Evolutionary conservation across 2,888 invertebrate species (phyloP).

Genomic region (Pristionchus entomophagus): DNA sequence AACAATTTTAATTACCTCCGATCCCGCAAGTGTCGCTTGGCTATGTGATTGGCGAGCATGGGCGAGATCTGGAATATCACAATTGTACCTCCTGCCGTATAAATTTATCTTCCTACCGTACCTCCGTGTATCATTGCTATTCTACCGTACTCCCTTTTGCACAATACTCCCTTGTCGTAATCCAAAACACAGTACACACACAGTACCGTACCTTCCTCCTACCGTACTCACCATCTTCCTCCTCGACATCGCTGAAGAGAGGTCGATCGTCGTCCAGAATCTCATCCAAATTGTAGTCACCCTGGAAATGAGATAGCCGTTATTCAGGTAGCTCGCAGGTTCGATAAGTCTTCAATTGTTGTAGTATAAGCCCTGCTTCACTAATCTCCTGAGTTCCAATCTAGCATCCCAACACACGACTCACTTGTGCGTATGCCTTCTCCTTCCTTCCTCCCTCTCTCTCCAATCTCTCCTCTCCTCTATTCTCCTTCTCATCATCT

Average conservation of each 20-base stretch:
- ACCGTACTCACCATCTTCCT: slow-evolving; percentile 4
- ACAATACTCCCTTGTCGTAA: not conserved
- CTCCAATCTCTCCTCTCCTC: not conserved
- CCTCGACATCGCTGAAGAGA: not conserved
- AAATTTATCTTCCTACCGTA: too few species aligned
- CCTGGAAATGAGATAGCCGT: not conserved
- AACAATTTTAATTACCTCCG: too few species aligned
- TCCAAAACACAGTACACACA: not conserved
- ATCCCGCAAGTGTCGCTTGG: not conserved
- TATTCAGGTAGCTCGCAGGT: too few species aligned
- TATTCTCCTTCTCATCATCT: slow-evolving; percentile 24
- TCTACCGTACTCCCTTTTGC: not conserved
- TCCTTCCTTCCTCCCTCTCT: not conserved
- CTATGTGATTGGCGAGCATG: not conserved
- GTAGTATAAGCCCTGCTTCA: too few species aligned
- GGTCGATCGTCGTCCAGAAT: slow-evolving; percentile 7
- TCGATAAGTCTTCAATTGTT: not conserved
- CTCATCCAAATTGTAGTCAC: not conserved
- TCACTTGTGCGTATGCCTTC: not conserved
- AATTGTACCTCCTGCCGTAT: too few species aligned
- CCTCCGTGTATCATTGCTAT: not conserved
- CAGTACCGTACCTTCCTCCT: too few species aligned
- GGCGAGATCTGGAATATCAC: not conserved
- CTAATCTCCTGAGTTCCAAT: too few species aligned
- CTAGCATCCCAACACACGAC: too few species aligned